phyloP scores from a whole-genome alignment of 2,797 vertebrate genomes.

The Anas capensis region DNA sequence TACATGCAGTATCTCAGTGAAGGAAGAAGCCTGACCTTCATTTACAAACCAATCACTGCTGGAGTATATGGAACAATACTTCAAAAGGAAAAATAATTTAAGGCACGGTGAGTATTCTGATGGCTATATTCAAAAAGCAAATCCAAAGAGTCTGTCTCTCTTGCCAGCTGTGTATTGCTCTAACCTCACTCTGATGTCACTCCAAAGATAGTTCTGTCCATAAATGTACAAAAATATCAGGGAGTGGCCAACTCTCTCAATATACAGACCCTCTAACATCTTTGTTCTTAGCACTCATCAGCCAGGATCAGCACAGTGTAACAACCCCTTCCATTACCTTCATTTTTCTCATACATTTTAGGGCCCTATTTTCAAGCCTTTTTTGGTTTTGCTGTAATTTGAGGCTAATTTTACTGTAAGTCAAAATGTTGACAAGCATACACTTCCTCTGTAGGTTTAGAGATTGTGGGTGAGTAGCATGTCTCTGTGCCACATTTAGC shows the following conservation, averaged over 20 bases:
- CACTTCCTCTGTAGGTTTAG: slow-evolving; percentile 16
- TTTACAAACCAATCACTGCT: not conserved
- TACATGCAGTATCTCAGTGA: not conserved
- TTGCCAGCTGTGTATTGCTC: not conserved
- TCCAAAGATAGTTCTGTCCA: not conserved
- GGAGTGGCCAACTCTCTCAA: not conserved
- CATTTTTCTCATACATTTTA: not conserved
- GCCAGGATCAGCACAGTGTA: not conserved
- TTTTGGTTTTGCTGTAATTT: not conserved
- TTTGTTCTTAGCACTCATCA: not conserved
- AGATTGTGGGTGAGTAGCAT: slow-evolving; percentile 47
- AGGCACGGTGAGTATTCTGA: not conserved
- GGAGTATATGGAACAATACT: not conserved
- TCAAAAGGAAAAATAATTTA: not conserved
- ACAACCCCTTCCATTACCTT: not conserved
- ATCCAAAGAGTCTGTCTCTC: not conserved
- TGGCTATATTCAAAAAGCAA: not conserved
- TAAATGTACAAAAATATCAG: not conserved
- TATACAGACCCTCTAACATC: not conserved
- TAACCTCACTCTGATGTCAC: not conserved
- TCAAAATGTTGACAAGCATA: slow-evolving; percentile 33
- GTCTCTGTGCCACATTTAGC: slow-evolving; percentile 49
- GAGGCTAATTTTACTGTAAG: slow-evolving; percentile 32
- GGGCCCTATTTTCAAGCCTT: not conserved
- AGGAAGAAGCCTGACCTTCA: not conserved